Conservation (phyloP, 1,140 invertebrate species). For the Dreissena polymorpha region DNA sequence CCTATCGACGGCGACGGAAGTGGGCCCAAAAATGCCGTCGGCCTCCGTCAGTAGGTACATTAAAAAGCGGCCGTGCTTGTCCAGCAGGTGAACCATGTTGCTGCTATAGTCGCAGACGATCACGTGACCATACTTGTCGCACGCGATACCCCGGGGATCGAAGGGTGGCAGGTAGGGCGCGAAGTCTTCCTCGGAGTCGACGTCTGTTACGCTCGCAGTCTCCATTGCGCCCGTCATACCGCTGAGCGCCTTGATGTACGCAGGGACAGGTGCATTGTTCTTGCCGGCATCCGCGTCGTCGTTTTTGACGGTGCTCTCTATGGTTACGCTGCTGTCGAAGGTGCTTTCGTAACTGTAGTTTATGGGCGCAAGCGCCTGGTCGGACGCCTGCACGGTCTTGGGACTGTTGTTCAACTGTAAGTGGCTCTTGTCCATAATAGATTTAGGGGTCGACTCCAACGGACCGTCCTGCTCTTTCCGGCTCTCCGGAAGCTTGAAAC, state of each 20-base stretch:
- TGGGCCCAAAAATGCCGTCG: conserved; percentile 63
- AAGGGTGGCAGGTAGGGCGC: conserved; percentile 30
- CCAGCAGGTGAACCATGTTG: conserved; percentile 61
- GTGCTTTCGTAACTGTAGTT: conserved; percentile 47
- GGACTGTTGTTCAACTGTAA: conserved; percentile 22
- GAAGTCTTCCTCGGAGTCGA: conserved; percentile 30
- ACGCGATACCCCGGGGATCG: conserved; percentile 58
- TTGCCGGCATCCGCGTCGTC: not conserved
- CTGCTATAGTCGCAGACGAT: conserved; percentile 66
- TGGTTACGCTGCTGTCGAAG: conserved; percentile 21
- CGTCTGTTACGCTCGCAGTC: conserved; percentile 36
- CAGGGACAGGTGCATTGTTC: not conserved
- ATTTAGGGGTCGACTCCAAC: conserved; percentile 25
- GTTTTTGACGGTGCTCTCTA: conserved; percentile 3
- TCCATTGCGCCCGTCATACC: conserved; percentile 31
- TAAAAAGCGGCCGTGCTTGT: conserved; percentile 61
- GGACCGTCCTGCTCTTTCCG: conserved; percentile 45
- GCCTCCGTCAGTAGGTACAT: conserved; percentile 58
- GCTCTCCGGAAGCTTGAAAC: conserved; percentile 42
- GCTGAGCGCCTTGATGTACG: conserved; percentile 22
- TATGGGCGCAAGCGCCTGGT: conserved; percentile 28
- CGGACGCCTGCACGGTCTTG: conserved; percentile 11
- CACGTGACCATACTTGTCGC: conserved; percentile 63
- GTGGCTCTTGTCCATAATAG: conserved; percentile 19
- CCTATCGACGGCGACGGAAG: conserved; percentile 55